Conservation (phyloP, 2,797 vertebrate genomes). For the Eupleurogrammus muticus region DNA sequence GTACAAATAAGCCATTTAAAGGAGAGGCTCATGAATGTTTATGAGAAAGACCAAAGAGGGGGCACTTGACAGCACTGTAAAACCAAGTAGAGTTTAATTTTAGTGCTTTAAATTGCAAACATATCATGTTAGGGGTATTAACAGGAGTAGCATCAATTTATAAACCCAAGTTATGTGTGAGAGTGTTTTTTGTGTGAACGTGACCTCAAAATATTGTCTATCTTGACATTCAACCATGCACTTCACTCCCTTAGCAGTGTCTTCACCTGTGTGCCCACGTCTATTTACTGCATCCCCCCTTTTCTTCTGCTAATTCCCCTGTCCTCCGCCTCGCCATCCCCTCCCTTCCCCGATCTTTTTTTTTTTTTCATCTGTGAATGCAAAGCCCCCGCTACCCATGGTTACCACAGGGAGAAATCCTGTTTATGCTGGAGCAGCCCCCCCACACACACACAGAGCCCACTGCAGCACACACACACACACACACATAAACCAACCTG, state of each 20-base stretch:
- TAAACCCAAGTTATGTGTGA: no score
- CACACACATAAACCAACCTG: slow-evolving; percentile 2
- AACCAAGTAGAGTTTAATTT: no score
- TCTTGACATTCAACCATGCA: not conserved
- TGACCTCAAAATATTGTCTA: not conserved
- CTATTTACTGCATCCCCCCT: slow-evolving; percentile 49
- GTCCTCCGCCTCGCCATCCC: slow-evolving; percentile 47
- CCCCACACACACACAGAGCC: slow-evolving; percentile 33
- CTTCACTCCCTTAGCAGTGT: slow-evolving; percentile 11
- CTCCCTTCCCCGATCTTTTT: slow-evolving; percentile 11
- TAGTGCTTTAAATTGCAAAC: no score
- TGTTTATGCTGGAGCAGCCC: slow-evolving; percentile 64
- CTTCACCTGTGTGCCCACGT: slow-evolving; percentile 37
- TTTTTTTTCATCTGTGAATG: slow-evolving; percentile 59
- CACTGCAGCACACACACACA: slow-evolving; percentile 3
- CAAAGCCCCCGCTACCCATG: slow-evolving; percentile 65
- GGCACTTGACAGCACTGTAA: no score
- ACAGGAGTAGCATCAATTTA: no score
- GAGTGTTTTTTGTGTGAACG: no score
- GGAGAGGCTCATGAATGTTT: no score
- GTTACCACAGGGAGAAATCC: slow-evolving; percentile 72
- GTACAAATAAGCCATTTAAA: no score
- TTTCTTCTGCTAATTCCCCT: slow-evolving; percentile 38
- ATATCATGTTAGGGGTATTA: no score
- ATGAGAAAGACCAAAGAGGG: no score